phyloP scores from a whole-genome alignment of 2,888 invertebrate genomes.

The Nomada lathburiana region DNA sequence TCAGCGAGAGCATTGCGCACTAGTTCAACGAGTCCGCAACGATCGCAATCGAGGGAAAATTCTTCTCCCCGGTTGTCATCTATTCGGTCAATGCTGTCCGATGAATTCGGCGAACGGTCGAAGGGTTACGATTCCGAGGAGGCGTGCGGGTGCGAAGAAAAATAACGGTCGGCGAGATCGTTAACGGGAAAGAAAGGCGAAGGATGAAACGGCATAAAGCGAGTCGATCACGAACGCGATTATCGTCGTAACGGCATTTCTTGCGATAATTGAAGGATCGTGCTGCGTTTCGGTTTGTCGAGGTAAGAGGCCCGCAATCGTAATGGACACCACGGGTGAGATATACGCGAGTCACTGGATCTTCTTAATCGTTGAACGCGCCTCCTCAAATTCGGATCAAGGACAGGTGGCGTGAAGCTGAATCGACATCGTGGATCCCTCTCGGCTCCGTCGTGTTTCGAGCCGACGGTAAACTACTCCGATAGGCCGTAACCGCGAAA shows the following conservation, averaged over 20 bases:
- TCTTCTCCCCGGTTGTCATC: background rate
- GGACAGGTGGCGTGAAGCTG: conserved; percentile 53
- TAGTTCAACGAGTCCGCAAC: background rate
- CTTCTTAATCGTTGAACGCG: conserved; percentile 57
- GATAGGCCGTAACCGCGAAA: conserved; percentile 51
- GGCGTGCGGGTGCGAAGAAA: conserved; percentile 39
- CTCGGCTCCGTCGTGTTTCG: conserved; percentile 24
- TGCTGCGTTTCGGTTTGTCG: conserved; percentile 59
- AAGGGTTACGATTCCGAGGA: conserved; percentile 16
- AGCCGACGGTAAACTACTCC: conserved; percentile 23
- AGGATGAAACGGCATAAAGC: conserved; percentile 70
- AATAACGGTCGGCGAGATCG: conserved; percentile 57
- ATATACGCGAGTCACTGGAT: conserved; percentile 31
- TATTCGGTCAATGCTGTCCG: background rate
- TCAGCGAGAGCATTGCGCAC: background rate
- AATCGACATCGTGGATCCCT: conserved; percentile 30
- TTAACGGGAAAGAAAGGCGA: conserved; percentile 65
- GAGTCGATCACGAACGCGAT: conserved; percentile 68
- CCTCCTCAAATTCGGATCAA: conserved; percentile 68
- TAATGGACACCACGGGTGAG: conserved; percentile 15
- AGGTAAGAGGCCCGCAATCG: conserved; percentile 42
- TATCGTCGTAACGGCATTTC: conserved; percentile 70
- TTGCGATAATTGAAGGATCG: conserved; percentile 72
- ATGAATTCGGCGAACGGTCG: conserved; percentile 1
- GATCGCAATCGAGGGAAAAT: too few relatives aligned